Base-by-base conservation (phyloP, 2,888 invertebrate species). In the Cantharis lateralis region DNA sequence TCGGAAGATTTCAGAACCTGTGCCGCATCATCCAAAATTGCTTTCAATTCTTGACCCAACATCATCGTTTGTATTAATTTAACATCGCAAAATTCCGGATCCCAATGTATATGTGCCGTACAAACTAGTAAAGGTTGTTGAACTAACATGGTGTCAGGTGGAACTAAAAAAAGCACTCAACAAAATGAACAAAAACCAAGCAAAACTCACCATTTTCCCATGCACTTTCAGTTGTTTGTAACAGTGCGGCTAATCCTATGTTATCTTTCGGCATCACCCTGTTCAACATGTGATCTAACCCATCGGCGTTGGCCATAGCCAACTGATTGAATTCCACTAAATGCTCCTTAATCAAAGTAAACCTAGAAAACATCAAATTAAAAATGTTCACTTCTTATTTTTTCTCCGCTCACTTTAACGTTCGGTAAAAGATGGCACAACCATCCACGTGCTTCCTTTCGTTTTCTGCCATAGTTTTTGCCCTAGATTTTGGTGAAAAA, bases 61-160 rank as follows among this genome's bases (percentile, higher is more conserved):
- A 99, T 98, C 96, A 99, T 98, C 48, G 98, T 98, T 89, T 99
- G 99, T 81, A 99, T 98, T 68, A 99, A 92, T 89, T 99, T 99
- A 69, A 99, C 99, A 89, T 99, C 99, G 88, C 98, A 98, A 89
- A 95, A 99, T 90, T 99, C 98, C 0, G 99, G 99, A 91, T 99
- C 99, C 99, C 99, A 99, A 89, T 99, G 99, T 84, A 99, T 97
- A 89, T 99, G 99, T 48, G 99, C 98, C 28, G 98, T 99, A 89
- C 98, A 98, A 71, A 99, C 98, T 78, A 99, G 90, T 79, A 99
- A 91, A 16, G 96, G 96, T 87, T 96, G 96, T 82, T 93, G 93
- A 82, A 93, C 91, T 89, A 93, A 93, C 79, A 92, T 92, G 82
- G 93, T 91, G 86, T 97, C 96, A 10, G 93, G 90, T 71, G 95